Evolutionary conservation across 2,797 vertebrate species (phyloP), one percentile per base, ranked within the genome.

Genomic region (Syncerus caffer): DNA sequence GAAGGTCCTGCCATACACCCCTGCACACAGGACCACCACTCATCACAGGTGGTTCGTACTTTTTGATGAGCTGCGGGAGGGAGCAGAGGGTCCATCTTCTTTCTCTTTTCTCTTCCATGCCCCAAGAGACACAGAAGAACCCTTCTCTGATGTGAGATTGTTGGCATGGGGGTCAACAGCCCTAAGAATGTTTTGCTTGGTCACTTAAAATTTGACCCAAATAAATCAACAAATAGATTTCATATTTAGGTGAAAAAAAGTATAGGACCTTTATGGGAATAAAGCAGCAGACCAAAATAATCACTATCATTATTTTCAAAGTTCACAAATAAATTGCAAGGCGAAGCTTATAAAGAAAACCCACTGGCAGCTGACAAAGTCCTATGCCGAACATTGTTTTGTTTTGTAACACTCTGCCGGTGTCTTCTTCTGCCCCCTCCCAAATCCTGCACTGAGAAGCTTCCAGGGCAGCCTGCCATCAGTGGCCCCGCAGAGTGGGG

Each of bases 401-500:
- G 42, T 62, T 57, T 12, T 17, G 13, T 85, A 93, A 50, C 38
- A 29, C 82, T 55, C 71, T 71, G 51, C 58, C 51, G 16, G 71
- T 9, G 34, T 11, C n/a, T 58, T 74, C 47, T 62, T 34, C 57
- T 9, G 27, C 12, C 23, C 21, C 47, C 16, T 71, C 89, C 51
- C n/a, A 10, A 25, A 74, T 14, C n/a, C 31, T 3, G 34, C 58
- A 47, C 21, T 15, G 23, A 14, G 14, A 93, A 45, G 87, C 53
- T 96, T 93, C 94, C 89, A 29, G 19, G 96, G 71, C 19, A 94
- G 71, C 13, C 27, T 51, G 31, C 95, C 31, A 9, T 57, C n/a
- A 27, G 45, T 42, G 67, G 19, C 25, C 12, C 51, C 31, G 3
- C 6, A 19, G 11, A 34, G 45, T 62, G 47, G 12, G 21, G 11